A percentile compares a stretch with the other conserved stretches of the same genome.
These are phyloP conservation scores for Marmota flaviventris DNA, from an alignment of 2,113 vertebrate genomes.

Conservation along the genomic window DNA sequence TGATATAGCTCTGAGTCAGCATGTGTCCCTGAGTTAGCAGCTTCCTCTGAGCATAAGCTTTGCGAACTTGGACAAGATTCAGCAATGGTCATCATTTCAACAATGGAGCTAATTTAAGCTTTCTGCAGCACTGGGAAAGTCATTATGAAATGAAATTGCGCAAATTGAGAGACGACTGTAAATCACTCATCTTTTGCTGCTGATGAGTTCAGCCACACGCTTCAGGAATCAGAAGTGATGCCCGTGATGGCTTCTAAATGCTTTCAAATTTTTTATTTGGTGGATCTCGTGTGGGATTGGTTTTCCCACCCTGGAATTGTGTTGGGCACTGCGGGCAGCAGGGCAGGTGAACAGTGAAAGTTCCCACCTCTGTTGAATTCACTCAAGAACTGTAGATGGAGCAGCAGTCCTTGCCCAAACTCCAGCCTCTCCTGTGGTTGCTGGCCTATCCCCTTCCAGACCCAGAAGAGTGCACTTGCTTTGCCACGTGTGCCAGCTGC, in stretches of 20 bases:
- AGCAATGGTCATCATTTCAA: slow-evolving; percentile 62
- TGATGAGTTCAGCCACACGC: slow-evolving; percentile 4
- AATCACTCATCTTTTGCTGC: not conserved
- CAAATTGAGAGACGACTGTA: not conserved
- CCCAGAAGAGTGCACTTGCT: not conserved
- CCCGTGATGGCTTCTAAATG: not conserved
- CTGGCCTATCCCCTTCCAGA: not conserved
- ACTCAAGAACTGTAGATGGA: not conserved
- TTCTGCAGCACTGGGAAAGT: not conserved
- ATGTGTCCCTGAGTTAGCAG: not conserved
- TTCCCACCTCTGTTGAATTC: not conserved
- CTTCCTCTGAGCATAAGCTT: not conserved
- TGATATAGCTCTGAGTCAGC: not conserved
- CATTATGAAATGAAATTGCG: not conserved
- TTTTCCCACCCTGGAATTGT: not conserved
- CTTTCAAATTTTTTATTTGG: not conserved
- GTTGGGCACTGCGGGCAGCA: not conserved
- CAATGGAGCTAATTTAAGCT: slow-evolving; percentile 60
- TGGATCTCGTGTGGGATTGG: not conserved
- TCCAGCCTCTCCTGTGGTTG: not conserved
- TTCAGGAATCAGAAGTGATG: not conserved
- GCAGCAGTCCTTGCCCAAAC: not conserved
- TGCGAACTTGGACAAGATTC: slow-evolving; percentile 54
- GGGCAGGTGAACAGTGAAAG: not conserved
- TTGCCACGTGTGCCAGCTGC: not conserved